Percentiles rank a stretch among this genome's conserved stretches.
Conservation (phyloP, 2,888 invertebrate species). For the Carcina quercana region DNA sequence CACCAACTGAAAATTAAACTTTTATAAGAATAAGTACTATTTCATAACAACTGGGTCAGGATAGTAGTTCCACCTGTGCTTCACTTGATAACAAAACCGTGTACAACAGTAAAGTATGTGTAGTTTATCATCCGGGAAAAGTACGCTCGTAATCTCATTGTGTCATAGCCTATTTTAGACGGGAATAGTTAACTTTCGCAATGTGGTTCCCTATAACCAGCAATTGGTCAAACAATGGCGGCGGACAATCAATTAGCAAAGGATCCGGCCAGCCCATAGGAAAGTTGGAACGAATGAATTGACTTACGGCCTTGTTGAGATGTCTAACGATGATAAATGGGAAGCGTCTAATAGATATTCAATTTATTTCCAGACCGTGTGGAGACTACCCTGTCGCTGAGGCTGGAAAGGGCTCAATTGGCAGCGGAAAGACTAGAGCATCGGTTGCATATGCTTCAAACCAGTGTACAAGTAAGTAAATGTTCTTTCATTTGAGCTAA, state of each 20-base stretch:
- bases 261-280: constrained; percentile 30
- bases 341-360: constrained; percentile 28
- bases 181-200: constrained; percentile 51
- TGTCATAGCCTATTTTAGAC: constrained; percentile 67
- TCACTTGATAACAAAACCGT: too few species aligned
- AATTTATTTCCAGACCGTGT: constrained; percentile 51
- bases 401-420: constrained; percentile 63
- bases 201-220: constrained; percentile 35
- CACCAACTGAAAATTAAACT: too few species aligned
- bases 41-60: too few species aligned
- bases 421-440: constrained; percentile 66
- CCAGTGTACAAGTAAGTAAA: constrained; percentile 51
- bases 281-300: constrained; percentile 36
- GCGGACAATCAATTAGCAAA: constrained; percentile 51
- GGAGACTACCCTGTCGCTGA: constrained; percentile 58
- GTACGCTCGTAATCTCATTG: constrained; percentile 38
- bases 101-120: too few species aligned
- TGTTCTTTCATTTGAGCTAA: too few species aligned
- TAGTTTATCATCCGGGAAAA: constrained; percentile 29
- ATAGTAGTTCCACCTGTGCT: too few species aligned
- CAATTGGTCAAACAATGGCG: constrained; percentile 57
- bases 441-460: constrained; percentile 61
- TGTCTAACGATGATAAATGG: constrained; percentile 27
- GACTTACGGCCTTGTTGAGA: constrained; percentile 23
- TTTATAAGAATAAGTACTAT: too few species aligned